A percentile compares a stretch with the other conserved stretches of the same genome.
Conservation (phyloP, 2,888 invertebrate genomes). For the Aethes cnicana region DNA sequence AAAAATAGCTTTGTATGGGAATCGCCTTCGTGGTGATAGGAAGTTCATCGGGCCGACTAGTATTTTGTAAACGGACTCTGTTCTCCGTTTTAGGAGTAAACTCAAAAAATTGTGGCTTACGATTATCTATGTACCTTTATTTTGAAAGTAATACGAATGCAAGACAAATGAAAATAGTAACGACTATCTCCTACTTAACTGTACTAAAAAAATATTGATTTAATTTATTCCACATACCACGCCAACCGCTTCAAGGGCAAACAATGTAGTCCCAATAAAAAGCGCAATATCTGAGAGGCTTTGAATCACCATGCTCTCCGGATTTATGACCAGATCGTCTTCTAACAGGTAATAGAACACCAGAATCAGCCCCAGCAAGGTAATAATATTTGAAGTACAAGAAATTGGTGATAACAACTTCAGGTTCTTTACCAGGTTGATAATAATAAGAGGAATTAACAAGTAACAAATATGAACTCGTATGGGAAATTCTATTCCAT, state of each 20-base stretch:
- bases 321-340: conserved; percentile 79
- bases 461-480: conserved; percentile 82
- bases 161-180: too few species aligned
- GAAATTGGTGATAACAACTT: conserved; percentile 91
- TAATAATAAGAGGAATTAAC: conserved; percentile 82
- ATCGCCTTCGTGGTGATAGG: too few species aligned
- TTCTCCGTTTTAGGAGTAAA: too few species aligned
- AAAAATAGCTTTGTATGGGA: too few species aligned
- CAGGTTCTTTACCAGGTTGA: conserved; percentile 87
- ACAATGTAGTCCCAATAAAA: conserved; percentile 93
- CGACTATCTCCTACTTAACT: too few species aligned
- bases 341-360: conserved; percentile 87
- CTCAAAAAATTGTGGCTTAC: too few species aligned
- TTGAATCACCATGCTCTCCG: conserved; percentile 73
- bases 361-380: conserved; percentile 87
- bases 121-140: too few species aligned
- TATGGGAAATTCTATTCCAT: conserved; percentile 57
- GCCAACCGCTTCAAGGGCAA: conserved; percentile 91
- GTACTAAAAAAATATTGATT: too few species aligned
- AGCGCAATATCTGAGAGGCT: conserved; percentile 84
- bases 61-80: too few species aligned
- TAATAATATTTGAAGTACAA: conserved; percentile 88
- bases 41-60: too few species aligned
- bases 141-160: too few species aligned
- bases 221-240: conserved; percentile 87